Percentiles rank a stretch among this genome's conserved stretches.
phyloP scores from a whole-genome alignment of 2,888 invertebrate genomes.

The Calameuta pallipes region DNA sequence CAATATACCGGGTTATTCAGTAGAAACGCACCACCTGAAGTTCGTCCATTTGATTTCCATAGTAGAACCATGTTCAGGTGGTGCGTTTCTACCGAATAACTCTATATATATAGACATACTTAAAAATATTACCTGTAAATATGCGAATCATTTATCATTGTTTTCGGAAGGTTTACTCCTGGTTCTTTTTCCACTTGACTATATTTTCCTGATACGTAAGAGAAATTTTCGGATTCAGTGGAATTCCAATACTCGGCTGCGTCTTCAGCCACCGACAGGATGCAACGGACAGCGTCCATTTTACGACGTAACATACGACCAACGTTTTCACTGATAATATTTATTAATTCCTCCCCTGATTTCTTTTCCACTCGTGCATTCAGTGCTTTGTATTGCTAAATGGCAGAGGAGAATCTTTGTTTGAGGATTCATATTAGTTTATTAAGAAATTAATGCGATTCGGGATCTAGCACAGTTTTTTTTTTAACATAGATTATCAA shows the following conservation, averaged over 20 bases:
- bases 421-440: not conserved
- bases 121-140: constrained; percentile 34
- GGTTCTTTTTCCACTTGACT: constrained; percentile 68
- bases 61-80: too few relatives aligned
- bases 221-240: constrained; percentile 58
- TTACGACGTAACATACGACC: constrained; percentile 87
- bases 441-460: not conserved
- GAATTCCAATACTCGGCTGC: constrained; percentile 72
- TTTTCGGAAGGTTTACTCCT: constrained; percentile 49
- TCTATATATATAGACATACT: not conserved
- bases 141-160: constrained; percentile 48
- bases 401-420: not conserved
- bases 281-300: constrained; percentile 90
- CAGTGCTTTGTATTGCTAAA: constrained; percentile 80
- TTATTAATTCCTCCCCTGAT: constrained; percentile 82
- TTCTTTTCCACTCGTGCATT: constrained; percentile 84
- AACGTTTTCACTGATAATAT: constrained; percentile 83
- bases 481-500: not conserved
- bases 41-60: too few relatives aligned
- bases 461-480: not conserved
- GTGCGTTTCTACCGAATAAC: too few relatives aligned
- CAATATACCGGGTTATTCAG: not conserved
- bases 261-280: constrained; percentile 80
- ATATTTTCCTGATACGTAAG: constrained; percentile 87
- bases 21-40: too few relatives aligned